A percentile compares a stretch with the other conserved stretches of the same genome.
Evolutionary conservation across 1,140 invertebrate species (phyloP).

Genomic region (Brachionus manjavacas): DNA sequence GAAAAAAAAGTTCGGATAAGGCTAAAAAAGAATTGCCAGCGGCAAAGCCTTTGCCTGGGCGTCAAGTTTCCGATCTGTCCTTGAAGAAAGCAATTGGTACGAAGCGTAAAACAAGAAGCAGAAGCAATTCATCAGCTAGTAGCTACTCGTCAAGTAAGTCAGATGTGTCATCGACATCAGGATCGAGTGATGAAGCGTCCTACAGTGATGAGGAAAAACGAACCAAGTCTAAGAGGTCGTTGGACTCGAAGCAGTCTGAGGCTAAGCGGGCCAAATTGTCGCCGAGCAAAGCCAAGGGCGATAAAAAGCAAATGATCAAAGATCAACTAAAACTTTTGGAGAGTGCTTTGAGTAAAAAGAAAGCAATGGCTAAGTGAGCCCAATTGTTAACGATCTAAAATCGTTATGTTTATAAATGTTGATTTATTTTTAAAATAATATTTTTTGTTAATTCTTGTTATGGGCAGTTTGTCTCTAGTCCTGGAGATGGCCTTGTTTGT

Average conservation of each 20-base stretch:
- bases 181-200: not conserved
- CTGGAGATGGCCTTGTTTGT: not conserved
- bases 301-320: slow-evolving; percentile 41
- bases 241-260: not conserved
- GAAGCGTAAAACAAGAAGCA: slow-evolving; percentile 18
- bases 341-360: slow-evolving; percentile 17
- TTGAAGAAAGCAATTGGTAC: slow-evolving; percentile 26
- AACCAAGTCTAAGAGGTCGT: not conserved
- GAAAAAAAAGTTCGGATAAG: not conserved
- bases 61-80: slow-evolving; percentile 25
- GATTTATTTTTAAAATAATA: not conserved
- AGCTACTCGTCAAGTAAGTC: slow-evolving; percentile 37
- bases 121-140: slow-evolving; percentile 35
- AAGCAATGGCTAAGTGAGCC: slow-evolving; percentile 2
- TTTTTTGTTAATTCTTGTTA: not conserved
- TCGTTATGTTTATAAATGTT: slow-evolving; percentile 31
- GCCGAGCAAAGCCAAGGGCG: slow-evolving; percentile 1
- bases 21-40: not conserved
- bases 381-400: not conserved
- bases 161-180: not conserved
- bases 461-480: not conserved
- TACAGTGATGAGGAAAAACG: slow-evolving; percentile 7
- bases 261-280: slow-evolving; percentile 6
- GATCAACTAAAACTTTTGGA: slow-evolving; percentile 35
- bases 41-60: slow-evolving; percentile 14